Evolutionary conservation across 2,888 invertebrate genomes (phyloP).

Genomic region (Heteromurus nitidus): DNA sequence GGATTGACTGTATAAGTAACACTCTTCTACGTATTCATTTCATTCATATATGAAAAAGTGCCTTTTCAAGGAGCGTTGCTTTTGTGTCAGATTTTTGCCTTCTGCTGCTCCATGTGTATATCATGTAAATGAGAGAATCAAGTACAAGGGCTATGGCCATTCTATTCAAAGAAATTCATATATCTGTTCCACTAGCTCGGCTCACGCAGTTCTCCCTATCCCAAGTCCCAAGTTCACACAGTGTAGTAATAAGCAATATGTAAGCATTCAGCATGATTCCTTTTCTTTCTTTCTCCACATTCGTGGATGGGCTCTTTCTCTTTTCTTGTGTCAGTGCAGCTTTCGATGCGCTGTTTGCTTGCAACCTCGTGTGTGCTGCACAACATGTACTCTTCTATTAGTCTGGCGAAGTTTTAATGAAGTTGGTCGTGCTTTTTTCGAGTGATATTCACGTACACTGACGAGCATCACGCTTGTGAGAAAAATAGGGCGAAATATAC

Average conservation of each 20-base stretch:
- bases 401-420: neutral
- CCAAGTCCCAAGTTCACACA: no score
- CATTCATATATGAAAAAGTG: constrained; percentile 6
- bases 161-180: neutral
- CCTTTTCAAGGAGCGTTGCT: neutral
- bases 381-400: neutral
- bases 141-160: no score
- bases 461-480: no score
- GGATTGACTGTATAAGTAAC: no score
- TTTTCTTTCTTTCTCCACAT: no score
- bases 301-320: neutral
- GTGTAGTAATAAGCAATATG: neutral
- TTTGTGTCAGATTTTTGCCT: constrained; percentile 9
- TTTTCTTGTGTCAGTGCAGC: neutral
- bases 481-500: no score
- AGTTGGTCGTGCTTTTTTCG: constrained; percentile 2
- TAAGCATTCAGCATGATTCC: neutral
- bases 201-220: no score
- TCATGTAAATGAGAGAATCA: constrained; percentile 9
- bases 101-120: constrained; percentile 18
- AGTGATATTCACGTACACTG: no score
- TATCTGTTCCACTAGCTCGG: neutral
- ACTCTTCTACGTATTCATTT: no score
- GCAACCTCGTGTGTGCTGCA: neutral
- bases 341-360: neutral